phyloP scores from a whole-genome alignment of 2,888 invertebrate species.

The Hypsopygia costalis region DNA sequence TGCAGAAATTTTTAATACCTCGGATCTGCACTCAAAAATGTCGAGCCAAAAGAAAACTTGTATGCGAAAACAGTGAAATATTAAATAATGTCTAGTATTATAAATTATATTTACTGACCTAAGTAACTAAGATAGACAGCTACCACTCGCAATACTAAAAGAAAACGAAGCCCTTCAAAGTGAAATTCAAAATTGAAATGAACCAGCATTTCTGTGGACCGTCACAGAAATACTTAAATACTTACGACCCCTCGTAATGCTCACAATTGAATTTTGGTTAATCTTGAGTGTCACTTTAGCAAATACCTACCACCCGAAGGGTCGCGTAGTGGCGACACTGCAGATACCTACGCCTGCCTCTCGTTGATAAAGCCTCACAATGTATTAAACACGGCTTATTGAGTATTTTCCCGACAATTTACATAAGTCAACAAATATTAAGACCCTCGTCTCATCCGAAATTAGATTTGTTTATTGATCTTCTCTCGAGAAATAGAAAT shows the following conservation, averaged over 20 bases:
- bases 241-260: constrained; percentile 2
- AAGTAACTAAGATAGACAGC: no score
- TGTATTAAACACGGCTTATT: constrained; percentile 59
- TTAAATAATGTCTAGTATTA: no score
- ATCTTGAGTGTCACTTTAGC: constrained; percentile 10
- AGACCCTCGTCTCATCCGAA: constrained; percentile 35
- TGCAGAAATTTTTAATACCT: no score
- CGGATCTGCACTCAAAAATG: no score
- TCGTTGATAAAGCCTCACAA: constrained; percentile 60
- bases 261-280: constrained; percentile 11
- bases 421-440: constrained; percentile 55
- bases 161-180: background rate
- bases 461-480: constrained; percentile 37
- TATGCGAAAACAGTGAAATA: no score
- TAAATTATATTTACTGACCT: no score
- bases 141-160: no score
- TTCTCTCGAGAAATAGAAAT: constrained; percentile 8
- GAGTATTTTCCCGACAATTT: constrained; percentile 58
- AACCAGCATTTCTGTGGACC: background rate
- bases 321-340: constrained; percentile 13
- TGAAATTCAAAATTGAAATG: background rate
- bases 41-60: no score
- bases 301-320: constrained; percentile 7
- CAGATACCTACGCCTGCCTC: constrained; percentile 47
- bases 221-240: constrained; percentile 4